Percentiles rank a stretch among this genome's conserved stretches.
phyloP scores from a whole-genome alignment of 2,797 vertebrate species.

The Eleutherodactylus coqui region DNA sequence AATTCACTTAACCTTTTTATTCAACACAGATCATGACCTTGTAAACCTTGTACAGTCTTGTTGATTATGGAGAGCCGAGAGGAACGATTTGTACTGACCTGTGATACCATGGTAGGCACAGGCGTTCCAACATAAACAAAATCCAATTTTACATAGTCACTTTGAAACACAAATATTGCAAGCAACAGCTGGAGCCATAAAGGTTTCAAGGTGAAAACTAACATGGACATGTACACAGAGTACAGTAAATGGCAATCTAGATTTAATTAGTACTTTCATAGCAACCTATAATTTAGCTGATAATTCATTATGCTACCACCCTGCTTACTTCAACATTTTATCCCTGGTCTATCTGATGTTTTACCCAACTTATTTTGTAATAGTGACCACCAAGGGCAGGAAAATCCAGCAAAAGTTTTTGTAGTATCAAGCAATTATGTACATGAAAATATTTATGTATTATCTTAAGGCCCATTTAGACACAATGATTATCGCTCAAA shows the following conservation, averaged over 20 bases:
- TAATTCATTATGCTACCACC: background rate
- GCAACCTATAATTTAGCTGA: too few relatives aligned
- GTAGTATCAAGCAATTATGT: too few relatives aligned
- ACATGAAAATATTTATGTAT: too few relatives aligned
- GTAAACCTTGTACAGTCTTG: background rate
- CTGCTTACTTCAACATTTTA: background rate
- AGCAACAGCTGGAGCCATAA: background rate
- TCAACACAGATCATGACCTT: slow-evolving; percentile 20
- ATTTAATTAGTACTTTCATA: too few relatives aligned
- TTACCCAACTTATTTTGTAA: too few relatives aligned
- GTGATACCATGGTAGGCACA: background rate
- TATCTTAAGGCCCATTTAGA: too few relatives aligned
- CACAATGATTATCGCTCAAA: too few relatives aligned
- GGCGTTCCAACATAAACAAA: slow-evolving; percentile 17
- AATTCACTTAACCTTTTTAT: background rate
- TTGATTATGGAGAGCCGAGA: background rate
- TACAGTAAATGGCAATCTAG: too few relatives aligned
- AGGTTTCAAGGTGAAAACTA: background rate
- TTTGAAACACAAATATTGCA: background rate
- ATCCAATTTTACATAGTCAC: background rate
- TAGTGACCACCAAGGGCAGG: too few relatives aligned
- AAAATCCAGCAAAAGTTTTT: too few relatives aligned
- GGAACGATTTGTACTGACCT: slow-evolving; percentile 33
- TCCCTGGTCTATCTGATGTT: too few relatives aligned
- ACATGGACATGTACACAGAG: background rate